Evolutionary conservation across 2,113 vertebrate genomes (phyloP).

Genomic region (Hypanus sabinus): DNA sequence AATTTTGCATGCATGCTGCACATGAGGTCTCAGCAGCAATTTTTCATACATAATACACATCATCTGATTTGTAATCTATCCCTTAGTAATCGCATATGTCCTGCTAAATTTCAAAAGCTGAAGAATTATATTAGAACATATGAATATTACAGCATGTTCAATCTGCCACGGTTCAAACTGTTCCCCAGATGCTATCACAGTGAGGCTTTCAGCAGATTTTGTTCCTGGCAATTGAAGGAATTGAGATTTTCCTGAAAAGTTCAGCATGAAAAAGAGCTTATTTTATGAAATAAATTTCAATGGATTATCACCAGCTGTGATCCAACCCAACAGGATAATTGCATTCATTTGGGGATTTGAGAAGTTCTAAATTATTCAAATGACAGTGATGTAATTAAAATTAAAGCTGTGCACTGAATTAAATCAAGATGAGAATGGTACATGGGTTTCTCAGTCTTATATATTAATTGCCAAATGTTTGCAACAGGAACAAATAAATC

Average conservation of each 20-base stretch:
- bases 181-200: constrained; percentile 34
- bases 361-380: constrained; percentile 11
- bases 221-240: constrained; percentile 11
- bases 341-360: background rate
- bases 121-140: background rate
- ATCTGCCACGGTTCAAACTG: constrained; percentile 21
- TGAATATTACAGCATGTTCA: constrained; percentile 27
- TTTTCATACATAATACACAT: background rate
- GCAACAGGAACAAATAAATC: background rate
- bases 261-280: constrained; percentile 19
- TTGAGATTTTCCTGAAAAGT: constrained; percentile 27
- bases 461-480: background rate
- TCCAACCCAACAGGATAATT: constrained; percentile 25
- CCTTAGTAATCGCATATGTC: background rate
- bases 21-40: background rate
- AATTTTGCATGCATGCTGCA: background rate
- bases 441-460: background rate
- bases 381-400: background rate
- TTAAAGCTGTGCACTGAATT: background rate
- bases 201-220: constrained; percentile 31
- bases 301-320: constrained; percentile 26
- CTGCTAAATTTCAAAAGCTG: background rate
- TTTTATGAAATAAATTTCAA: constrained; percentile 29
- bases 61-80: background rate
- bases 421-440: background rate